Evolutionary conservation across 2,888 invertebrate species (phyloP), one percentile per base, ranked within the genome.

Genomic region (Lydus trimaculatus): DNA sequence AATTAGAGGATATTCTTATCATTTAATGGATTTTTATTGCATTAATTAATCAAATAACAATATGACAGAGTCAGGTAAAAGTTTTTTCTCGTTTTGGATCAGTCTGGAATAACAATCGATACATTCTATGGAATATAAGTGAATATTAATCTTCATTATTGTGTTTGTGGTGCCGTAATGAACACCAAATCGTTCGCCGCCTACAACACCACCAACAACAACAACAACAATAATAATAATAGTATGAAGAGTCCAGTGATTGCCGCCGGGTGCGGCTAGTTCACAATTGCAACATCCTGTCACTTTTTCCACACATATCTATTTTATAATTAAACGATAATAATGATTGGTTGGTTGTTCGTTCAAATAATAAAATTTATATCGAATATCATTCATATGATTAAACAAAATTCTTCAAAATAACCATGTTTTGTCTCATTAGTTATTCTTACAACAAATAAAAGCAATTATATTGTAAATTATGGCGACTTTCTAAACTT

Each of bases 81-180:
- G 65, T 69, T 72, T 67, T 66, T 69, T 62, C 69, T 69, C 67
- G 60, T 64, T 72, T 62, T 66, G 28, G 69, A 36, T 39, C 17
- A 48, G 67, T 69, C 68, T 56, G 61, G 64, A 20, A 60, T 64
- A 65, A 72, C 71, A 73, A 71, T 73, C 71, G 71, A 71, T 73
- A 72, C 71, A 73, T 70, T 75, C 71, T 73, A 70, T 71, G 73
- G 71, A 73, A 74, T 74, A 72, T 73, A 74, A 75, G 74, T 73
- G 73, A 74, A 77, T 80, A 80, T 80, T 79, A 80, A 80, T 80
- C 80, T 80, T 80, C 80, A 78, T 80, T 80, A 79, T 76, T 76
- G 73, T 76, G 74, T 76, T 79, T 78, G 78, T 80, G 73, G 79
- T 76, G 74, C 76, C 70, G 78, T 79, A 80, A 80, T 79, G 79